Base-by-base conservation (phyloP, 2,888 invertebrate species). In the Ectobius pallidus region DNA sequence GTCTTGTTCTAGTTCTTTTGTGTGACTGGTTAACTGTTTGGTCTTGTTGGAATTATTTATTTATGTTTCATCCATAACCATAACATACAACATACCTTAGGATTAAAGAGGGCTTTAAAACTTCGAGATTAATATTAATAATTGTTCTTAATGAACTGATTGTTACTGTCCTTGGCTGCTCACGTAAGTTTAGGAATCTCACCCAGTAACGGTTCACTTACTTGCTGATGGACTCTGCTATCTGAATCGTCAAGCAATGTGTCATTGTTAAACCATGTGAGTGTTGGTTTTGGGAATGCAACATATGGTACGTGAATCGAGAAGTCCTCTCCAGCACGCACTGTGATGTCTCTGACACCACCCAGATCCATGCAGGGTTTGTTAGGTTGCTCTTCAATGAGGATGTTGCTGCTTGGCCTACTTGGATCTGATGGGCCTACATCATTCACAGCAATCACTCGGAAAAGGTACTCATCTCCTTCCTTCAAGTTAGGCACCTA, bases 251-350 rank as follows among this genome's bases (percentile, higher is more conserved):
- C 94, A 62, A 96, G 85, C 7, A 92, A 87, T 76, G 88, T 89
- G 80, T 96, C 96, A 77, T 95, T 96, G 52, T 92, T 92, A 82
- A 93, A 93, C 96, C 99, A 98, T 44, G 92, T 89, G 0, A 97
- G 96, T 2, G 92, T 94, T 6, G 99, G 99, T 84, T 95, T 94
- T 1, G 99, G 99, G 89, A 96, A 94, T 77, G 97, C 97, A 78
- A 93, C 90, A 84, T 95, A 99, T 3, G 99, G 99, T 18, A 99
- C 94, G 80, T 95, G 94, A 80, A 99, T 96, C 78, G 94, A 93
- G 86, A 99, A 98, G 83, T 97, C 96, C 86, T 99, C 97, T 68
- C 99, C 99, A 76, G 99, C 99, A 77, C 95, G 91, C 2, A 99
- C 97, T 3, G 95, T 94, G 79, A 99, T 97, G 80, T 99, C 99